phyloP scores from a whole-genome alignment of 2,797 vertebrate species.

The Poliocrania exsul region DNA sequence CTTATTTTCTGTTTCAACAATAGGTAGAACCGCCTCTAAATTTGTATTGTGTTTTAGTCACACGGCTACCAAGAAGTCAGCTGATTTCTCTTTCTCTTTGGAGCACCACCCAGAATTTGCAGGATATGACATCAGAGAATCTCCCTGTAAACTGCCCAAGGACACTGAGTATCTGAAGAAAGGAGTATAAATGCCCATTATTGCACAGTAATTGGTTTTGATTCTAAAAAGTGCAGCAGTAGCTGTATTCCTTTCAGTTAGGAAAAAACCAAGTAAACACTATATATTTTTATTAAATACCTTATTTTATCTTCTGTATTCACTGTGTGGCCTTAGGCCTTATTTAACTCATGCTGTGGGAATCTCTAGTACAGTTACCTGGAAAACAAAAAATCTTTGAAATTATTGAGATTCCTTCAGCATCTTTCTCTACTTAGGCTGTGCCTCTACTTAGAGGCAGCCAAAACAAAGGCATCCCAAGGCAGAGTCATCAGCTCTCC shows the following conservation, averaged over 20 bases:
- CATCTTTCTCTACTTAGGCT: background rate
- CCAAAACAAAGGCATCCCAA: background rate
- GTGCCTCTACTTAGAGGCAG: background rate
- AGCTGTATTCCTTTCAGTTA: background rate
- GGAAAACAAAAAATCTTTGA: background rate
- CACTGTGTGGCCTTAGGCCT: background rate
- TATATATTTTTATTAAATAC: background rate
- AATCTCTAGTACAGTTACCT: background rate
- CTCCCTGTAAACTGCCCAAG: background rate
- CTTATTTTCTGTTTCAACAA: background rate
- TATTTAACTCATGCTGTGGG: background rate
- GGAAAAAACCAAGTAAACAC: background rate
- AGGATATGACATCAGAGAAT: background rate
- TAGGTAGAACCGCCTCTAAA: background rate
- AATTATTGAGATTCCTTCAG: background rate
- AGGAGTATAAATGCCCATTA: background rate
- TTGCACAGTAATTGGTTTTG: background rate
- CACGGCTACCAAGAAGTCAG: background rate
- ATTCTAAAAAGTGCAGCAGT: background rate
- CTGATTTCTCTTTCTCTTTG: constrained; percentile 21
- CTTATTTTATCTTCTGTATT: background rate
- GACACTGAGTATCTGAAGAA: background rate
- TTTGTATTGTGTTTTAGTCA: background rate
- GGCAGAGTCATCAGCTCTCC: background rate
- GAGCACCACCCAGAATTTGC: background rate